A percentile compares a stretch with the other conserved stretches of the same genome.
phyloP scores from a whole-genome alignment of 2,888 invertebrate species.

The Rhingia campestris region DNA sequence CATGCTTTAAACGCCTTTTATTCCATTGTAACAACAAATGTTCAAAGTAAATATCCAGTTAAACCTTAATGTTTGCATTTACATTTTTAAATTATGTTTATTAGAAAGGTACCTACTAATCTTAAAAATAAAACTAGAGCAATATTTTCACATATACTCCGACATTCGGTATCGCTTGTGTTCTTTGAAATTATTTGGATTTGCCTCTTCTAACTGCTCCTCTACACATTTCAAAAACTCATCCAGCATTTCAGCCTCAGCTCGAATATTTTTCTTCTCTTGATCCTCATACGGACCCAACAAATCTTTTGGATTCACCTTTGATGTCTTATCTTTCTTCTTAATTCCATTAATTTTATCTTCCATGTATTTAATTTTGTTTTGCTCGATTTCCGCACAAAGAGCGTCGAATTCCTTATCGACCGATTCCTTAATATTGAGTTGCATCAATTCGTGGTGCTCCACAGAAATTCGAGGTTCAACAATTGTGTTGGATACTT shows the following conservation, averaged over 20 bases:
- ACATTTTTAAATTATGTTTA: no score
- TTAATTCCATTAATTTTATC: constrained; percentile 37
- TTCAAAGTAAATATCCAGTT: no score
- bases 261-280: constrained; percentile 75
- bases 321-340: constrained; percentile 45
- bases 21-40: no score
- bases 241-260: constrained; percentile 76
- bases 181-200: constrained; percentile 76
- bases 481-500: constrained; percentile 17
- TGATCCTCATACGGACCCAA: constrained; percentile 62
- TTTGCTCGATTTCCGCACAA: constrained; percentile 70
- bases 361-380: constrained; percentile 67
- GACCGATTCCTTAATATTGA: constrained; percentile 70
- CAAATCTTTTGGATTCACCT: constrained; percentile 27
- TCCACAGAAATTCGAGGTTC: constrained; percentile 27
- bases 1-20: no score
- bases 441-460: constrained; percentile 43
- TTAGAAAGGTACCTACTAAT: no score
- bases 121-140: background rate
- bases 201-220: constrained; percentile 75
- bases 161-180: constrained; percentile 49
- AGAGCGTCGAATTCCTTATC: constrained; percentile 75
- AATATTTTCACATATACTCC: constrained; percentile 21
- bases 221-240: constrained; percentile 78
- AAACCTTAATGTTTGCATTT: no score